Base-by-base conservation (phyloP, 2,113 vertebrate genomes). In the Saccopteryx bilineata region DNA sequence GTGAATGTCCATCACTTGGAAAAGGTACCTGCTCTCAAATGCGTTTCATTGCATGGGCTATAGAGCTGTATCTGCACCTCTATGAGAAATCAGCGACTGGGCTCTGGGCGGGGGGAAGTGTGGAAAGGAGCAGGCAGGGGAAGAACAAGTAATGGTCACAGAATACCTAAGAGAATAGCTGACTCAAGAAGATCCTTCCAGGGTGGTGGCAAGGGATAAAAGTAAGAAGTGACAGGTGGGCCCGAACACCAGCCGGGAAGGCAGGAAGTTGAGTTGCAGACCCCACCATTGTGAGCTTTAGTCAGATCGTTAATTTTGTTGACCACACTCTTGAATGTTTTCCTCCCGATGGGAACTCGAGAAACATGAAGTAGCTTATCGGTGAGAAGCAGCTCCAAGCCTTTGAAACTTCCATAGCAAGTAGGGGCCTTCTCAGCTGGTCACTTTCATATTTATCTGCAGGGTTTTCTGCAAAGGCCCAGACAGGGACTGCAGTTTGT, bases 261-360 rank as follows among this genome's bases (percentile, higher is more conserved):
- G 26, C 23, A 46, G 39, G 24, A 63, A 46, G 84, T 1, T 69
- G 52, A 61, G 28, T 10, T 66, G 26, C 63, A 84, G 87, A 92
- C 26, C 76, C 48, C 66, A 88, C 65, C 89, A 56, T n/a, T 0
- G 0, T 3, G 48, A n/a, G 48, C 66, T n/a, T 11, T 21, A 58
- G 89, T 23, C 78, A 93, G 66, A 91, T 15, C 78, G 11, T 82
- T 95, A 31, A 92, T 95, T 91, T 91, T 95, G 56, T 46, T 88
- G 54, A 93, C 5, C 2, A 1, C 81, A 54, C 80, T 91, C 89
- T 86, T 60, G 71, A 90, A 50, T 91, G 80, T 92, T 92, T 95
- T 60, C 46, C 26, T 95, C 84, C 72, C 83, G 65, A 26, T 88
- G 80, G 94, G 58, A 97, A 94, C 87, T 78, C 54, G 21, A 23